Base-by-base conservation (phyloP, 1,140 invertebrate species). In the Micrasema minimum region DNA sequence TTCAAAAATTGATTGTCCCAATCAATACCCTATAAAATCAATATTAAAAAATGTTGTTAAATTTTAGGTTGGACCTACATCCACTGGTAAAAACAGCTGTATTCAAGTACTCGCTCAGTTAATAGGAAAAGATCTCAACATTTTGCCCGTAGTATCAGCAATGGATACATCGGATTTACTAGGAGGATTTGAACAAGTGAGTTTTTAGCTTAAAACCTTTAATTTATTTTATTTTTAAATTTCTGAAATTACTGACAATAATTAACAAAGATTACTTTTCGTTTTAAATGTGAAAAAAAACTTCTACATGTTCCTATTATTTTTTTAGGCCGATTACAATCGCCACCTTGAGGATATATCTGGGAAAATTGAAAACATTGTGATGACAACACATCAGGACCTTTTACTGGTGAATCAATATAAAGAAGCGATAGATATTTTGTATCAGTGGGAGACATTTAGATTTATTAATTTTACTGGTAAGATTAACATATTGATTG, bases 91-190 rank as follows among this genome's bases (percentile, higher is more conserved):
- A 85, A 93, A 91, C 55, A 90, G 88, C 72, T 77, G 94, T 1
- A 89, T 98, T 18, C 89, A 91, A 79, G 84, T 92, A 16, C 80
- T 98, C 22, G 89, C 96, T 0, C 85, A 89, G 72, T 78, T 98
- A 2, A 86, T 88, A 1, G 94, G 93, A 0, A 87, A 90, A 72
- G 85, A 89, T 59, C 83, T 99, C 2, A 87, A 90, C 75, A 90
- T 92, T 1, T 82, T 99, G 64, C 87, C 91, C n/a, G 90, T 98
- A 12, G 97, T 95, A 79, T 93, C 94, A 37, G 90, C 94, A 43
- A 98, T 96, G 90, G 97, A 99, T 78, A 97, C 96, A 0, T 95
- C 92, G 0, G 97, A 99, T 80, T 89, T 99, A 48, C 86, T 99
- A 4, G 97, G 97, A 55, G 95, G 95, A 41, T 99, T 97, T 82